phyloP scores from a whole-genome alignment of 1,140 invertebrate genomes.

The Pinna nobilis region DNA sequence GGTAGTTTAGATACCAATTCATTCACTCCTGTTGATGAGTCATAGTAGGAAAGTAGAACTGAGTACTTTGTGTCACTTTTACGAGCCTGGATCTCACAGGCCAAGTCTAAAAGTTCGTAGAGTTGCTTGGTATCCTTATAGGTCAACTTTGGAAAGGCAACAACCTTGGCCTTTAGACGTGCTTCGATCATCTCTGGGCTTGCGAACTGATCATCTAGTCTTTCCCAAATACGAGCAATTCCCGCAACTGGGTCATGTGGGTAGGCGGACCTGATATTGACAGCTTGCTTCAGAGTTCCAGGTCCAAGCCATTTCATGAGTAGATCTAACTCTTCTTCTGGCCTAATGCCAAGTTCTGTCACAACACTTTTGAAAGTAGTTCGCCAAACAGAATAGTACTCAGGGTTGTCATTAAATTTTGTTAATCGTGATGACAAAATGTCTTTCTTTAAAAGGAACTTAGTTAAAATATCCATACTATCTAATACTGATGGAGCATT shows the following conservation, averaged over 20 bases:
- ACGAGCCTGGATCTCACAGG: constrained; percentile 34
- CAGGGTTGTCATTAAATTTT: not conserved
- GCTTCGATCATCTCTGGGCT: constrained; percentile 5
- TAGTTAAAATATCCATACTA: too few relatives aligned
- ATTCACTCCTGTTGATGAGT: constrained; percentile 8
- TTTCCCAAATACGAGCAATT: constrained; percentile 13
- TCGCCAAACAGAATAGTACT: not conserved
- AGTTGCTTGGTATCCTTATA: constrained; percentile 21
- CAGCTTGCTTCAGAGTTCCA: not conserved
- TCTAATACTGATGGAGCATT: too few relatives aligned
- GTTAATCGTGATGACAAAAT: not conserved
- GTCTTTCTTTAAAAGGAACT: constrained; percentile 13
- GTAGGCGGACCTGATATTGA: not conserved
- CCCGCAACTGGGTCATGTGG: not conserved
- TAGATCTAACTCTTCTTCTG: not conserved
- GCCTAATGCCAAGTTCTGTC: not conserved
- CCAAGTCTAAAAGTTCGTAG: constrained; percentile 33
- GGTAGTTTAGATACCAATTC: constrained; percentile 39
- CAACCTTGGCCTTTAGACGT: constrained; percentile 4
- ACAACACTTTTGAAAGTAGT: not conserved
- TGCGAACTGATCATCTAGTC: constrained; percentile 31
- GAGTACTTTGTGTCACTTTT: not conserved
- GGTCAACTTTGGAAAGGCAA: constrained; percentile 9
- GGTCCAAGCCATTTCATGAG: constrained; percentile 12
- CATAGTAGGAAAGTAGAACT: not conserved